Evolutionary conservation across 2,113 vertebrate species (phyloP).

Genomic region (Acrocephalus kingi): DNA sequence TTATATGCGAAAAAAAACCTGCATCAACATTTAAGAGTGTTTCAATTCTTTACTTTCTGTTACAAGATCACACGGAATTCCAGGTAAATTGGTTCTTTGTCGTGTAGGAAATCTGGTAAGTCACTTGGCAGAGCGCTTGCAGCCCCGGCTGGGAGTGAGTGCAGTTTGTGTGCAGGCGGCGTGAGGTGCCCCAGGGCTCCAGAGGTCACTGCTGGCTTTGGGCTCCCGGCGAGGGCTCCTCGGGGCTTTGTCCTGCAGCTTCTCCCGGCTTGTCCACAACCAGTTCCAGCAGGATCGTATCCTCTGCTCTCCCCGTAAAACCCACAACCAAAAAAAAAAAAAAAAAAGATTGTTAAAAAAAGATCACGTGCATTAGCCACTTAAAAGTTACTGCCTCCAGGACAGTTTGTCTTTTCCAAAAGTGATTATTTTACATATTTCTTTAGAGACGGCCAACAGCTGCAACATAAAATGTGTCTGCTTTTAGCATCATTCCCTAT

Average conservation of each 20-base stretch:
- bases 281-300: not conserved
- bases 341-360: not conserved
- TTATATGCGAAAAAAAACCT: not conserved
- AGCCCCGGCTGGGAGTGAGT: not conserved
- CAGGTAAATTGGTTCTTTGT: not conserved
- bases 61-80: not conserved
- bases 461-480: not conserved
- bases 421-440: not conserved
- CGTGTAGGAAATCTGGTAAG: not conserved
- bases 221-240: not conserved
- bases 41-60: not conserved
- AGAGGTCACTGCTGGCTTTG: not conserved
- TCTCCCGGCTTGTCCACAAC: not conserved
- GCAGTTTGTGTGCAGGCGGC: not conserved
- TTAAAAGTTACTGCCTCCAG: not conserved
- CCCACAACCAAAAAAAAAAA: not conserved
- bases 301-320: not conserved
- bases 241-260: constrained; percentile 1
- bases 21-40: not conserved
- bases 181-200: not conserved
- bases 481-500: not conserved
- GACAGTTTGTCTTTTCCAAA: not conserved
- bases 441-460: not conserved
- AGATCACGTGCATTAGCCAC: not conserved
- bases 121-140: not conserved